Conservation (phyloP, 2,797 vertebrate species). For the Bradypodion pumilum region DNA sequence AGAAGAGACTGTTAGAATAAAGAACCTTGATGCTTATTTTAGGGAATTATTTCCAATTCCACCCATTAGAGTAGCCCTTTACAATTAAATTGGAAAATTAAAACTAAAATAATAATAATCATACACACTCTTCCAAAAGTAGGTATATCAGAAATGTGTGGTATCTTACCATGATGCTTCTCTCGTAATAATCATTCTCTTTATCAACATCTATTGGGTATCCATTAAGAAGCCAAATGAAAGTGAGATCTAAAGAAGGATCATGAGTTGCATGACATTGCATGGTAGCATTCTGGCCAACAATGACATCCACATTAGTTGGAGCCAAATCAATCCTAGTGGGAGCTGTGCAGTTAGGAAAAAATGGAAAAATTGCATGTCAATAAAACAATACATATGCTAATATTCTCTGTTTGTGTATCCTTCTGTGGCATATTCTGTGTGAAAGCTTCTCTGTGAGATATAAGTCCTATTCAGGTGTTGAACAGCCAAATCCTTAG, state of each 20-base stretch:
- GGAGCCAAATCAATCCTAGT: constrained; percentile 94
- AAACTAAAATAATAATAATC: background rate
- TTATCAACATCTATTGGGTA: constrained; percentile 88
- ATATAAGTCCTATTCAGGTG: too few relatives aligned
- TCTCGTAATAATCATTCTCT: constrained; percentile 85
- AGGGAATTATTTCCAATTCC: background rate
- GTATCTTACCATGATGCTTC: constrained; percentile 82
- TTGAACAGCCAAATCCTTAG: too few relatives aligned
- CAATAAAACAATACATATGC: constrained; percentile 42
- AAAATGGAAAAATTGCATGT: constrained; percentile 37
- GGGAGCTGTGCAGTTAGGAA: constrained; percentile 80
- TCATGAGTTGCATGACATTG: constrained; percentile 92
- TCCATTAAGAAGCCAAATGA: constrained; percentile 92
- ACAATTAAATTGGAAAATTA: background rate
- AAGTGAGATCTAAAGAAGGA: constrained; percentile 88
- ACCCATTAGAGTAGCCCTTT: background rate
- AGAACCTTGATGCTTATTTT: background rate
- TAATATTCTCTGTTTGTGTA: constrained; percentile 5
- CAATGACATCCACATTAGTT: constrained; percentile 86
- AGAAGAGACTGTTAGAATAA: background rate
- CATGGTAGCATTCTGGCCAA: constrained; percentile 87
- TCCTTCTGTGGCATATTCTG: background rate
- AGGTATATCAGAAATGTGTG: background rate
- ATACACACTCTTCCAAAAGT: constrained; percentile 1
- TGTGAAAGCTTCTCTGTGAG: too few relatives aligned